Conservation (phyloP, 1,140 invertebrate species). For the Magallana ariakensis region DNA sequence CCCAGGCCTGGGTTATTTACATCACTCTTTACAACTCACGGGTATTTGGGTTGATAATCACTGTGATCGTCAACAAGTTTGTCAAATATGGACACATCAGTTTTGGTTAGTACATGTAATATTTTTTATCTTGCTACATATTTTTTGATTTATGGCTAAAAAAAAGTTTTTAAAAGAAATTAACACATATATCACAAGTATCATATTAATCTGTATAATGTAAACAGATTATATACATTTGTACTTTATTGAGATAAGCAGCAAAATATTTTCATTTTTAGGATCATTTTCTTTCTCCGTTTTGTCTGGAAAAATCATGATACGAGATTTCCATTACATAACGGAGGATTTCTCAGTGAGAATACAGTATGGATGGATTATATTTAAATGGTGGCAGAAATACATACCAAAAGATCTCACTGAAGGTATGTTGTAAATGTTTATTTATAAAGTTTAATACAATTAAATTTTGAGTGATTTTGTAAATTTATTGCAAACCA, state of each 20-base stretch:
- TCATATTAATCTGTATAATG: too few species aligned
- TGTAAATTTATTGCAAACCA: too few species aligned
- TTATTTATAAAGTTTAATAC: too few species aligned
- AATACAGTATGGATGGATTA: conserved; percentile 97
- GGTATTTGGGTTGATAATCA: conserved; percentile 92
- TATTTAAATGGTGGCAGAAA: conserved; percentile 97
- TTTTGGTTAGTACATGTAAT: conserved; percentile 86
- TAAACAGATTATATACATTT: too few species aligned
- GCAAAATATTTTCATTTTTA: conserved; percentile 61
- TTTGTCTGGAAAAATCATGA: conserved; percentile 99
- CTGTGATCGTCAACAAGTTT: conserved; percentile 93
- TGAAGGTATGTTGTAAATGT: conserved; percentile 85
- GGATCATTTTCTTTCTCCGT: conserved; percentile 96
- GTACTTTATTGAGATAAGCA: too few species aligned
- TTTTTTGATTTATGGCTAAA: too few species aligned
- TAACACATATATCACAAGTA: too few species aligned
- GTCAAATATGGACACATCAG: conserved; percentile 91
- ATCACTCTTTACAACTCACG: conserved; percentile 97
- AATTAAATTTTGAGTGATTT: too few species aligned
- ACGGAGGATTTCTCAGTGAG: conserved; percentile 96
- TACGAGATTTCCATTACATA: conserved; percentile 96
- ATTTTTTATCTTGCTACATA: too few species aligned
- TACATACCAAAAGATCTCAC: conserved; percentile 97
- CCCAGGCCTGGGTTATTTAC: conserved; percentile 94
- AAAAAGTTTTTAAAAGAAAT: too few species aligned